Percentiles rank a stretch among this genome's conserved stretches.
These are phyloP conservation scores for Tyrophagus putrescentiae DNA, from an alignment of 1,140 invertebrate species.

Conservation along the genomic window DNA sequence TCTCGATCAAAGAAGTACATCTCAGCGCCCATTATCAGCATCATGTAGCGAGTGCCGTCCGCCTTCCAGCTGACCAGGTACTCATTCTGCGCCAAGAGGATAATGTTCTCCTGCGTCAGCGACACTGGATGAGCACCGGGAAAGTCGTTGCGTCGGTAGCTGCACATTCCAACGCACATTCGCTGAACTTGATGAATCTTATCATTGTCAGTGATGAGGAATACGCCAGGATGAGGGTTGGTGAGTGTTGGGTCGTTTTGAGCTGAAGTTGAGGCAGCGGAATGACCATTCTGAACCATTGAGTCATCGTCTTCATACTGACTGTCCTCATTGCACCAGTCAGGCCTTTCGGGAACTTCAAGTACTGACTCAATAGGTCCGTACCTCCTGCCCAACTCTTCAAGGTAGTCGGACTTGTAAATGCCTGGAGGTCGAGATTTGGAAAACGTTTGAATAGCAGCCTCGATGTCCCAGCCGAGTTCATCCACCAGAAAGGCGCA, in stretches of 20 bases:
- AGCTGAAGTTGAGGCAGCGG: background rate
- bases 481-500: constrained; percentile 72
- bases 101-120: constrained; percentile 72
- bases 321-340: constrained; percentile 51
- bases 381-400: constrained; percentile 48
- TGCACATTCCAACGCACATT: constrained; percentile 63
- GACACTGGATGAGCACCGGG: constrained; percentile 93
- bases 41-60: constrained; percentile 94
- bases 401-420: constrained; percentile 51
- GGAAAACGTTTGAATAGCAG: constrained; percentile 60
- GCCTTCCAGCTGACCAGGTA: constrained; percentile 99
- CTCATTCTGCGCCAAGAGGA: constrained; percentile 54
- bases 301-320: background rate
- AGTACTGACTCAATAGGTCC: constrained; percentile 54
- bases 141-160: constrained; percentile 63
- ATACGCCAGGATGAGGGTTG: constrained; percentile 59
- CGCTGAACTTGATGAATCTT: constrained; percentile 52
- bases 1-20: constrained; percentile 91
- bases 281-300: background rate
- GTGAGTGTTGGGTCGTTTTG: background rate
- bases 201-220: constrained; percentile 43
- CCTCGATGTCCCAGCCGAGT: constrained; percentile 50
- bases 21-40: constrained; percentile 72
- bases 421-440: constrained; percentile 45
- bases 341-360: constrained; percentile 53